phyloP scores from a whole-genome alignment of 2,113 vertebrate genomes.

The Crotalus helleri region DNA sequence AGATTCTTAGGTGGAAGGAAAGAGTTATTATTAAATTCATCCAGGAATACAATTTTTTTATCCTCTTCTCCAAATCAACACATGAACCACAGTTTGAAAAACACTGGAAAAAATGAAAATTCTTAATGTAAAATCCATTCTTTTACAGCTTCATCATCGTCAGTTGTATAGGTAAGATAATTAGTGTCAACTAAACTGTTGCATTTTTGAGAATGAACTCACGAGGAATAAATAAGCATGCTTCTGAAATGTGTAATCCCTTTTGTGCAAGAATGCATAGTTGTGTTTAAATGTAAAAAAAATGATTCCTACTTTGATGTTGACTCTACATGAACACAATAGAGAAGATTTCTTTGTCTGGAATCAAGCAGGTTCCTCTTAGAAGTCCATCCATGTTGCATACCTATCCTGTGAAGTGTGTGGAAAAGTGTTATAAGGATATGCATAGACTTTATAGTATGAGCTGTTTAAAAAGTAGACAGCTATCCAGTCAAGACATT shows the following conservation, averaged over 20 bases:
- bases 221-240: neutral
- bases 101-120: neutral
- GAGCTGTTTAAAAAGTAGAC: neutral
- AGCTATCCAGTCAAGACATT: neutral
- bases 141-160: conserved; percentile 77
- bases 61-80: neutral
- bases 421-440: neutral
- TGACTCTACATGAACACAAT: neutral
- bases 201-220: rapidly evolving
- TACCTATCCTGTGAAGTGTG: neutral
- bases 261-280: neutral
- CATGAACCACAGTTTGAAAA: neutral
- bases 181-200: neutral
- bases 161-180: conserved; percentile 87
- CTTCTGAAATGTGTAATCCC: neutral
- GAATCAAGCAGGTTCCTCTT: neutral
- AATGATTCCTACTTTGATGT: neutral
- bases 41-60: neutral
- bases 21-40: neutral
- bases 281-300: neutral
- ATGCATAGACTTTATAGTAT: neutral
- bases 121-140: conserved; percentile 5
- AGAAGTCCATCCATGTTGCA: neutral
- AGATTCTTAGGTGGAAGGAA: neutral
- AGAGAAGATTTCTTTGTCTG: neutral